Evolutionary conservation across 1,140 invertebrate species (phyloP).

Genomic region (Ridgeia piscesae): DNA sequence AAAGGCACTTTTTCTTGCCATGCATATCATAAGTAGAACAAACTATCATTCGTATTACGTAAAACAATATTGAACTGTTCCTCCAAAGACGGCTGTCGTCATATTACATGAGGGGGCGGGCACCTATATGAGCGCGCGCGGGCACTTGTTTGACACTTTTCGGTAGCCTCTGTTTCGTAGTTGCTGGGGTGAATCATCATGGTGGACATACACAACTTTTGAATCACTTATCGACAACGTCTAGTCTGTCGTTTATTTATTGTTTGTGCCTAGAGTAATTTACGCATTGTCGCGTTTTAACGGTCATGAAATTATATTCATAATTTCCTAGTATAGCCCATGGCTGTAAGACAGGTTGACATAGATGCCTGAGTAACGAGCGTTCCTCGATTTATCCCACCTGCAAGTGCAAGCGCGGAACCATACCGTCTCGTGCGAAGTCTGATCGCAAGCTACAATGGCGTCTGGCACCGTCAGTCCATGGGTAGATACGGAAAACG

Average conservation of each 20-base stretch:
- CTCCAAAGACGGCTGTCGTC: no score
- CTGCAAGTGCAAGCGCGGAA: not conserved
- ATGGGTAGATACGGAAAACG: not conserved
- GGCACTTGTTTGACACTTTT: conserved; percentile 5
- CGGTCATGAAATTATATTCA: not conserved
- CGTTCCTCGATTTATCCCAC: not conserved
- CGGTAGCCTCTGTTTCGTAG: not conserved
- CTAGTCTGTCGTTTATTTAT: not conserved
- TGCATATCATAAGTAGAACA: no score
- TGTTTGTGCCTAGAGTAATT: not conserved
- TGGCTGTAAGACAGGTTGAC: not conserved
- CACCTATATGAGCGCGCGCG: not conserved
- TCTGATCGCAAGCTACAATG: not conserved
- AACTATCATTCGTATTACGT: no score
- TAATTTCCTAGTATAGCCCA: not conserved
- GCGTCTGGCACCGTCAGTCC: not conserved
- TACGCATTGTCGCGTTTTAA: not conserved
- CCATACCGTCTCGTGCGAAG: not conserved
- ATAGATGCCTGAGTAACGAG: not conserved
- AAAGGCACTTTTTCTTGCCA: no score
- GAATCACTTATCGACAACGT: not conserved
- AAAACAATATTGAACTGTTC: no score
- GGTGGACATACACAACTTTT: conserved; percentile 5
- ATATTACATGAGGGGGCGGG: no score
- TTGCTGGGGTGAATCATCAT: conserved; percentile 4